Evolutionary conservation across 2,797 vertebrate species (phyloP).

Genomic region (Pipistrellus nathusii): DNA sequence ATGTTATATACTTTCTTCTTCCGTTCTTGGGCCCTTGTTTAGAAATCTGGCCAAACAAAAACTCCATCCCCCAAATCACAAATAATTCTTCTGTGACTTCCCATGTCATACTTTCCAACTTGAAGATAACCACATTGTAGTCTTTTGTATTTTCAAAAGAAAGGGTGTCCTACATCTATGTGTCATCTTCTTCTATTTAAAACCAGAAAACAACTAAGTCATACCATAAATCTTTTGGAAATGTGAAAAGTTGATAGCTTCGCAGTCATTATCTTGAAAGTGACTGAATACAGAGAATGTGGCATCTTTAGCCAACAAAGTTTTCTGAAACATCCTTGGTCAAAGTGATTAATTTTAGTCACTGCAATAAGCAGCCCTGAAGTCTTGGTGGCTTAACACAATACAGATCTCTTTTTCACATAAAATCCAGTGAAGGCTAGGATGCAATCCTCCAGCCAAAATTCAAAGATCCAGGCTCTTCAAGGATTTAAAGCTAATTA

Average conservation of each 20-base stretch:
- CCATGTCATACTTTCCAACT: background rate
- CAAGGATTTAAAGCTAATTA: no score
- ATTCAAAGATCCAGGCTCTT: background rate
- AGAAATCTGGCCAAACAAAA: constrained; percentile 26
- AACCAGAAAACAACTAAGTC: constrained; percentile 15
- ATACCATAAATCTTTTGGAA: constrained; percentile 53
- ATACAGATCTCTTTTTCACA: background rate
- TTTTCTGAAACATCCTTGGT: background rate
- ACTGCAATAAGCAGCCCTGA: background rate
- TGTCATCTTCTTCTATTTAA: background rate
- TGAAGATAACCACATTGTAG: background rate
- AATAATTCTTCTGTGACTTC: background rate
- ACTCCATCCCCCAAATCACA: background rate
- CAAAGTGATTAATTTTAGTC: background rate
- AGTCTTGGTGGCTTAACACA: background rate
- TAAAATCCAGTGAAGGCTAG: background rate
- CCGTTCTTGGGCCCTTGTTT: background rate
- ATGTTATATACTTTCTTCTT: background rate
- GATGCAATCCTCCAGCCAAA: background rate
- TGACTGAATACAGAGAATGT: background rate
- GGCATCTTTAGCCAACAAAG: background rate
- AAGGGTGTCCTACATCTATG: background rate
- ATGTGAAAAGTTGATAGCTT: background rate
- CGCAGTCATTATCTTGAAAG: constrained; percentile 7
- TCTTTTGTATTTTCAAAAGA: constrained; percentile 17